These are phyloP conservation scores for Eupeodes corollae DNA, from an alignment of 1,140 invertebrate genomes.

Conservation along the genomic window DNA sequence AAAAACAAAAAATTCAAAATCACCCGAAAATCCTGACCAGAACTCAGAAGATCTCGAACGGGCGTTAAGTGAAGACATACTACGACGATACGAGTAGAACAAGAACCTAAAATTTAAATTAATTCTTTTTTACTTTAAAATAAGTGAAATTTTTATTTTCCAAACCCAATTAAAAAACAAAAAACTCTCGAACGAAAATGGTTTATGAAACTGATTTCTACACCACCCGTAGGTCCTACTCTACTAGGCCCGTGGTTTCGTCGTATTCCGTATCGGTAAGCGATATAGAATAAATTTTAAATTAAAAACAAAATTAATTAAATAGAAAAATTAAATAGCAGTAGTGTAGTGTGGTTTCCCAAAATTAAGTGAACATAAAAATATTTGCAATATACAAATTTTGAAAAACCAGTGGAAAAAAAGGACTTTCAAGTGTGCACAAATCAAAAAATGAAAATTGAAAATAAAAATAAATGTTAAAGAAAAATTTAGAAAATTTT, in stretches of 20 bases:
- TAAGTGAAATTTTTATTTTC: constrained; percentile 14
- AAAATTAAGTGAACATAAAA: neutral
- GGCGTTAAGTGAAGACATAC: constrained; percentile 35
- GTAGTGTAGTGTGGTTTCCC: constrained; percentile 24
- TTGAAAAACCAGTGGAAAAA: too few species aligned
- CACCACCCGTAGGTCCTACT: constrained; percentile 69
- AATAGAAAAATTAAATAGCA: constrained; percentile 8
- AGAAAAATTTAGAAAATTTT: neutral
- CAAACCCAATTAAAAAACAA: constrained; percentile 9
- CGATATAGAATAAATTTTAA: constrained; percentile 14
- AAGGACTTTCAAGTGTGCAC: too few species aligned
- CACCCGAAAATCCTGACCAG: constrained; percentile 19
- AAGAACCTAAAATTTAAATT: constrained; percentile 9
- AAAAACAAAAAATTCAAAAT: constrained; percentile 16
- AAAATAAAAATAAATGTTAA: neutral
- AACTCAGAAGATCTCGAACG: constrained; percentile 35
- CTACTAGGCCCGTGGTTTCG: constrained; percentile 52
- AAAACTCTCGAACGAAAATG: constrained; percentile 47
- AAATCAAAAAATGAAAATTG: too few species aligned
- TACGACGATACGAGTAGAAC: constrained; percentile 19
- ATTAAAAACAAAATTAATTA: neutral
- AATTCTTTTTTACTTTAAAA: too few species aligned
- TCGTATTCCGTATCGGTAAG: constrained; percentile 72
- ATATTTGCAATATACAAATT: constrained; percentile 1
- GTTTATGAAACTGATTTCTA: constrained; percentile 85